A percentile compares a stretch with the other conserved stretches of the same genome.
Conservation (phyloP, 2,888 invertebrate species). For the Caenorhabditis auriculariae region DNA sequence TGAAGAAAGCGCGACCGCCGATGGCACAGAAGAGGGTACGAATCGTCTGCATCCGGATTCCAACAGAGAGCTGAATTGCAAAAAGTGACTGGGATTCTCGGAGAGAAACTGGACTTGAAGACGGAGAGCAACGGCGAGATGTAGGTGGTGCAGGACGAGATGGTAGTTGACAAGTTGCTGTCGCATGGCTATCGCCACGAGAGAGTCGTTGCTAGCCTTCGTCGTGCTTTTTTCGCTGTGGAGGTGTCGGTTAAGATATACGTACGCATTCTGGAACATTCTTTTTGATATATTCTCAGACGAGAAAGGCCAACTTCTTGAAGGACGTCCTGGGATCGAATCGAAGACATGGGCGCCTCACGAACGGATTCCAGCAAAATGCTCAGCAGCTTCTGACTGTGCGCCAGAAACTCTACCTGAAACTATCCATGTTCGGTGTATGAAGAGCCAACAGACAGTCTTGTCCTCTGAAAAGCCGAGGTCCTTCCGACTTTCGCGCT, state of each 20-base stretch:
- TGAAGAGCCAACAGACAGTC: neutral
- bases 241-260: slow-evolving; percentile 15
- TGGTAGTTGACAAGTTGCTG: slow-evolving; percentile 54
- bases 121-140: slow-evolving; percentile 38
- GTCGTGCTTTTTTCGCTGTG: neutral
- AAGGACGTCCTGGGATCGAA: slow-evolving; percentile 19
- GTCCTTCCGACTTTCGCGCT: slow-evolving; percentile 37
- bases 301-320: slow-evolving; percentile 13
- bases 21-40: slow-evolving; percentile 38
- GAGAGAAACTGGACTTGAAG: slow-evolving; percentile 14
- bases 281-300: neutral
- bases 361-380: slow-evolving; percentile 24
- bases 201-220: slow-evolving; percentile 14
- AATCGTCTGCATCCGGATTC: slow-evolving; percentile 24
- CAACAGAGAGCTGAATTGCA: slow-evolving; percentile 23
- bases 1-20: slow-evolving; percentile 51
- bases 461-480: slow-evolving; percentile 26
- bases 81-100: neutral
- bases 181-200: slow-evolving; percentile 25
- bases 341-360: slow-evolving; percentile 14
- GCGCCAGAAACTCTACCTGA: slow-evolving; percentile 13
- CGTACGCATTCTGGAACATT: slow-evolving; percentile 19
- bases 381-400: slow-evolving; percentile 15
- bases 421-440: neutral
- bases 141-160: slow-evolving; percentile 53